These are phyloP conservation scores for Aphelinus certus DNA, from an alignment of 1,140 invertebrate species.

Conservation along the genomic window DNA sequence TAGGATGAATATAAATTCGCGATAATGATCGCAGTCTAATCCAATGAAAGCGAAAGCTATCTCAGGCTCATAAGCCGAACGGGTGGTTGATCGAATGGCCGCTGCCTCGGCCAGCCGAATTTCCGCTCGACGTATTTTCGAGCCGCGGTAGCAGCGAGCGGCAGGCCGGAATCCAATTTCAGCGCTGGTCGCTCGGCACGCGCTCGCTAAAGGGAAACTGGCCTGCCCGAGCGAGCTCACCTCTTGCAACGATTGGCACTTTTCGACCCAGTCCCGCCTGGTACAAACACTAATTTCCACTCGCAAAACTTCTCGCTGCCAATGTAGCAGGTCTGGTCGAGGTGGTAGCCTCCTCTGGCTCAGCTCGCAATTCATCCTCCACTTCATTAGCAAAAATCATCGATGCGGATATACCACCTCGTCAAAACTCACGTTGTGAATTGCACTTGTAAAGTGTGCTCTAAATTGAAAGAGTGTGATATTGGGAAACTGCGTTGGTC, in stretches of 20 bases:
- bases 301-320: slow-evolving; percentile 49
- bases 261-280: slow-evolving; percentile 20
- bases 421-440: neutral
- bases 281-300: slow-evolving; percentile 48
- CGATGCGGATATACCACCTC: neutral
- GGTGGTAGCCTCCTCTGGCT: slow-evolving; percentile 33
- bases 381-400: slow-evolving; percentile 6
- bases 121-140: slow-evolving; percentile 23
- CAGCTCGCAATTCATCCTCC: slow-evolving; percentile 47
- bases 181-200: slow-evolving; percentile 2
- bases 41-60: too few relatives aligned
- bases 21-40: too few relatives aligned
- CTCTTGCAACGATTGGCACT: slow-evolving; percentile 34
- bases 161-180: slow-evolving; percentile 35
- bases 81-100: slow-evolving; percentile 3
- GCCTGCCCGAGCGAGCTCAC: neutral
- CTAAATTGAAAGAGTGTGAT: too few relatives aligned
- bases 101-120: neutral
- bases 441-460: neutral
- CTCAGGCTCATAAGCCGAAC: neutral
- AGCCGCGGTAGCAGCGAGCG: neutral
- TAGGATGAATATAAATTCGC: too few relatives aligned
- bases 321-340: slow-evolving; percentile 48
- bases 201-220: slow-evolving; percentile 12
- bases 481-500: too few relatives aligned